Conservation (phyloP, 1,140 invertebrate genomes). For the Pachyrhynchus sulphureomaculatus region DNA sequence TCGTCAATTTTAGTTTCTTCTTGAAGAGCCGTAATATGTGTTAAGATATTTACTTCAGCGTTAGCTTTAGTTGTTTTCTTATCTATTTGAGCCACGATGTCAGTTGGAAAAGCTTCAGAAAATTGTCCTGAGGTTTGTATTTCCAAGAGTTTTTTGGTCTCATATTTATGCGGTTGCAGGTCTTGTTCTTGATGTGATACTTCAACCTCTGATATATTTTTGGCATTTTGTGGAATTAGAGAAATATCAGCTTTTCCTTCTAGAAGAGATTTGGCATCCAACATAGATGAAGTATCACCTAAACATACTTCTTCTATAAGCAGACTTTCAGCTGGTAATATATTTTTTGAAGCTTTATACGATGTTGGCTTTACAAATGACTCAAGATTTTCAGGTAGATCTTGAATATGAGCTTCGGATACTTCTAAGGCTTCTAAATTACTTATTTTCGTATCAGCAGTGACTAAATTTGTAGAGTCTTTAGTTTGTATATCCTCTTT, state of each 20-base stretch:
- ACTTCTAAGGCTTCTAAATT: slow-evolving; percentile 60
- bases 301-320: slow-evolving; percentile 57
- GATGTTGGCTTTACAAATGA: slow-evolving; percentile 53
- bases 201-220: slow-evolving; percentile 61
- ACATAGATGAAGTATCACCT: slow-evolving; percentile 46
- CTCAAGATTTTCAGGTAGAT: slow-evolving; percentile 56
- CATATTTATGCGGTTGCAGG: slow-evolving; percentile 50
- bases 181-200: slow-evolving; percentile 60
- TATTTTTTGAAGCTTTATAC: slow-evolving; percentile 54
- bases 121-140: slow-evolving; percentile 51
- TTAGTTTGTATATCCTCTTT: slow-evolving; percentile 31
- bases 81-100: slow-evolving; percentile 32
- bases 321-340: slow-evolving; percentile 62
- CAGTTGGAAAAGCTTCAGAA: slow-evolving; percentile 57
- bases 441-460: slow-evolving; percentile 57
- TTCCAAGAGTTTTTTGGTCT: slow-evolving; percentile 41
- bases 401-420: slow-evolving; percentile 59
- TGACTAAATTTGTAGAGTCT: slow-evolving; percentile 47
- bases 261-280: slow-evolving; percentile 34
- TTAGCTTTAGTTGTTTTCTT: not conserved
- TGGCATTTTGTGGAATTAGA: slow-evolving; percentile 63
- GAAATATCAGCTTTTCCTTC: slow-evolving; percentile 55
- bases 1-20: slow-evolving; percentile 19
- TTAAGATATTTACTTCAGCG: slow-evolving; percentile 23
- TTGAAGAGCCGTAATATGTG: slow-evolving; percentile 10